These are phyloP conservation scores for Drosophila glabriapex DNA, from an alignment of 2,888 invertebrate genomes.

Conservation along the genomic window DNA sequence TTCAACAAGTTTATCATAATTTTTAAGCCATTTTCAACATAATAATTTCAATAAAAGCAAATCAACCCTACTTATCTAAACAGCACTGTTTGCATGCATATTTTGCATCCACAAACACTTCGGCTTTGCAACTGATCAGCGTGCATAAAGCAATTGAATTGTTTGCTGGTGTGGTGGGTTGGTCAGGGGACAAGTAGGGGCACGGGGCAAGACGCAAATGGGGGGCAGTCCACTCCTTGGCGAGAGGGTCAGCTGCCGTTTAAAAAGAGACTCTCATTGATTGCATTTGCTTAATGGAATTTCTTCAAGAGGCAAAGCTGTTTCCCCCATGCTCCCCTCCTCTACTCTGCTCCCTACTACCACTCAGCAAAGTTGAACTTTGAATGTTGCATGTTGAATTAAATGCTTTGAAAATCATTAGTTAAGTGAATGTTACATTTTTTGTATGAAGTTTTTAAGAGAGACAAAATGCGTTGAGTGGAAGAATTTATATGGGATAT, in stretches of 20 bases:
- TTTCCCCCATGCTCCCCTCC: neutral
- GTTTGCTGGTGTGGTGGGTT: neutral
- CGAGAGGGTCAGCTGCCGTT: slow-evolving; percentile 36
- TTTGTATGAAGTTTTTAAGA: neutral
- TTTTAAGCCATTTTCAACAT: neutral
- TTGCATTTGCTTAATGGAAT: slow-evolving; percentile 29
- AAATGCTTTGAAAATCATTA: slow-evolving; percentile 8
- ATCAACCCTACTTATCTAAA: neutral
- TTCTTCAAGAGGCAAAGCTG: neutral
- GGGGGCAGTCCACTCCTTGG: neutral
- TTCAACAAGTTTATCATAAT: neutral
- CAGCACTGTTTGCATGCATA: neutral
- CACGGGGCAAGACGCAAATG: neutral
- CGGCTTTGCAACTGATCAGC: slow-evolving; percentile 2
- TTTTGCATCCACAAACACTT: neutral
- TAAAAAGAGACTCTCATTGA: slow-evolving; percentile 28
- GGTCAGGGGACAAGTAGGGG: neutral
- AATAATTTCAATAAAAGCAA: neutral
- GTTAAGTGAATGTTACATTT: neutral
- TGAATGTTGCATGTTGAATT: neutral
- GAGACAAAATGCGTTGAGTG: neutral
- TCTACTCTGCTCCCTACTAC: neutral
- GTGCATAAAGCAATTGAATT: slow-evolving; percentile 12
- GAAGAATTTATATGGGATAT: neutral
- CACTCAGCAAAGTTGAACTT: slow-evolving; percentile 18